Percentiles rank a stretch among this genome's conserved stretches.
phyloP scores from a whole-genome alignment of 2,113 vertebrate species.

The Coracopsis vasa region DNA sequence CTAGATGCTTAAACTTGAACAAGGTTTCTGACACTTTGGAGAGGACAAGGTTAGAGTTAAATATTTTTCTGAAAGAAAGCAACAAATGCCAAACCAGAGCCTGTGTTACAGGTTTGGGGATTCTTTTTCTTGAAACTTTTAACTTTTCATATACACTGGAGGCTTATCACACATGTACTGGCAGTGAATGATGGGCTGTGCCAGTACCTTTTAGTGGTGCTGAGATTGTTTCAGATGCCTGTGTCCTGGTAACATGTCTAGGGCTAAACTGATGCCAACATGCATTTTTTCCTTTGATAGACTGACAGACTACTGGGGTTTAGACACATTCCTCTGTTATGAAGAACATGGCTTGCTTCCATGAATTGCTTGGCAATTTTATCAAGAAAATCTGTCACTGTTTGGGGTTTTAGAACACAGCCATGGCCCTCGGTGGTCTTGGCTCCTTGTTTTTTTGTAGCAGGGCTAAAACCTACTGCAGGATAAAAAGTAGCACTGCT shows the following conservation, averaged over 20 bases:
- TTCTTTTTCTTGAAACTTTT: neutral
- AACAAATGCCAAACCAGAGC: neutral
- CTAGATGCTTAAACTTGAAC: neutral
- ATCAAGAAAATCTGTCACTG: neutral
- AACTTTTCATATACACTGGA: neutral
- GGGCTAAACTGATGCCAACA: neutral
- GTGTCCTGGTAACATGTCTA: neutral
- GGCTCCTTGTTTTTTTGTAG: neutral
- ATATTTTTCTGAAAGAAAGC: neutral
- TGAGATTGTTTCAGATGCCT: neutral
- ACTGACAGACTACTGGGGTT: neutral
- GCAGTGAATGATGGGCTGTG: neutral
- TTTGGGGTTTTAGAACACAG: neutral
- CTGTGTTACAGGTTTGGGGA: neutral
- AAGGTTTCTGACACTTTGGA: neutral
- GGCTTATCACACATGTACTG: neutral
- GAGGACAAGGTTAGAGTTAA: neutral
- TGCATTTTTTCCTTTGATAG: neutral
- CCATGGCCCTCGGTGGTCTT: neutral
- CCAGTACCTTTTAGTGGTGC: neutral
- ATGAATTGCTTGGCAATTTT: neutral
- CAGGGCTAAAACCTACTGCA: neutral
- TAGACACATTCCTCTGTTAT: neutral
- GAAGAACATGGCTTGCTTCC: neutral
- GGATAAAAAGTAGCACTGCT: neutral